phyloP scores from a whole-genome alignment of 2,113 vertebrate genomes.

The Mesocricetus auratus region DNA sequence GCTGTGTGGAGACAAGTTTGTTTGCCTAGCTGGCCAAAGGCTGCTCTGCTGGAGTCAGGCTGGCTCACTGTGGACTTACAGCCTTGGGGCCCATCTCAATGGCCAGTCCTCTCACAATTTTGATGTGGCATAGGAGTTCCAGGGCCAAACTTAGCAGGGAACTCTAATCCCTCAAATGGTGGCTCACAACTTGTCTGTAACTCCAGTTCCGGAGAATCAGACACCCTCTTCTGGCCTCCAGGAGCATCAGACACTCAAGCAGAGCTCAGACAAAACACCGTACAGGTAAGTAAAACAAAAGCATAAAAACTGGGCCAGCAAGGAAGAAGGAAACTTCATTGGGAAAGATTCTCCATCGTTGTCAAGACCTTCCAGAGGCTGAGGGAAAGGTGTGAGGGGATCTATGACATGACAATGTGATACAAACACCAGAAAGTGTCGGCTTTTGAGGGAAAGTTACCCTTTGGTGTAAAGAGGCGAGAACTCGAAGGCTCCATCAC shows the following conservation, averaged over 20 bases:
- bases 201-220: neutral
- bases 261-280: neutral
- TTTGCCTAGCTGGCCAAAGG: constrained; percentile 29
- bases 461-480: neutral
- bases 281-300: neutral
- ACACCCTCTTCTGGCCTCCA: neutral
- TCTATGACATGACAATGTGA: neutral
- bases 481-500: neutral
- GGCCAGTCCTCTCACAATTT: neutral
- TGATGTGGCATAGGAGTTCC: neutral
- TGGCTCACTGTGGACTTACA: neutral
- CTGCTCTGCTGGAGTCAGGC: neutral
- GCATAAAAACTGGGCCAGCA: neutral
- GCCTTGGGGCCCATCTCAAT: neutral
- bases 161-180: neutral
- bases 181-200: neutral
- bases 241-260: neutral
- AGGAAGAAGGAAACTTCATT: neutral
- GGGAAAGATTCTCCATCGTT: neutral
- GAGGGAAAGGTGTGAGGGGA: neutral
- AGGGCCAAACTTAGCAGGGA: neutral
- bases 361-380: neutral
- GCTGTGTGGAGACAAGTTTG: neutral
- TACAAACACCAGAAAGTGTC: neutral
- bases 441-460: neutral